These are phyloP conservation scores for Xestia c-nigrum DNA, from an alignment of 2,888 invertebrate genomes.

Conservation along the genomic window DNA sequence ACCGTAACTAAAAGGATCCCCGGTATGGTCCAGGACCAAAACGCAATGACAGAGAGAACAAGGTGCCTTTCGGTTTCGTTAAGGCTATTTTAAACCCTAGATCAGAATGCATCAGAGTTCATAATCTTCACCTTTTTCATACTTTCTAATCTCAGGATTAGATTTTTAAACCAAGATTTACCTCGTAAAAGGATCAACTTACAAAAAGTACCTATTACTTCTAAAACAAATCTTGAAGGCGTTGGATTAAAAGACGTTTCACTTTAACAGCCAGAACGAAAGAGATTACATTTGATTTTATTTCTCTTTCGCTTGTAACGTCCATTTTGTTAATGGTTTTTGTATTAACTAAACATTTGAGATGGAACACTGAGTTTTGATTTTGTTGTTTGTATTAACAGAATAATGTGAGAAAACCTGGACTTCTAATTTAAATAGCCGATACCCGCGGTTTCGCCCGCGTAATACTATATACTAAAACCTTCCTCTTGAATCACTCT, in stretches of 20 bases:
- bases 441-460: too few species aligned
- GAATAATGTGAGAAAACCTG: not conserved
- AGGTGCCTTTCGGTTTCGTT: too few species aligned
- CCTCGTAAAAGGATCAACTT: constrained; percentile 10
- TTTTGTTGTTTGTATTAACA: not conserved
- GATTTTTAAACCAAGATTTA: constrained; percentile 11
- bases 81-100: not conserved
- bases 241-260: constrained; percentile 41
- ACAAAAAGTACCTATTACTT: constrained; percentile 14
- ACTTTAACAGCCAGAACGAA: constrained; percentile 37
- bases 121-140: not conserved
- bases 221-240: constrained; percentile 14
- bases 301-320: constrained; percentile 33
- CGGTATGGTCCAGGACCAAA: not conserved
- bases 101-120: too few species aligned
- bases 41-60: not conserved
- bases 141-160: not conserved
- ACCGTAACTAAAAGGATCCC: not conserved
- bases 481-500: too few species aligned
- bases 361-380: not conserved
- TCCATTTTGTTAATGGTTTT: constrained; percentile 33
- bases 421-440: too few species aligned
- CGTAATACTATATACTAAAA: too few species aligned
- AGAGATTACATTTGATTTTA: constrained; percentile 57
- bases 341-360: constrained; percentile 41